Evolutionary conservation across 2,888 invertebrate genomes (phyloP).

Genomic region (Drosophila buzzatii): DNA sequence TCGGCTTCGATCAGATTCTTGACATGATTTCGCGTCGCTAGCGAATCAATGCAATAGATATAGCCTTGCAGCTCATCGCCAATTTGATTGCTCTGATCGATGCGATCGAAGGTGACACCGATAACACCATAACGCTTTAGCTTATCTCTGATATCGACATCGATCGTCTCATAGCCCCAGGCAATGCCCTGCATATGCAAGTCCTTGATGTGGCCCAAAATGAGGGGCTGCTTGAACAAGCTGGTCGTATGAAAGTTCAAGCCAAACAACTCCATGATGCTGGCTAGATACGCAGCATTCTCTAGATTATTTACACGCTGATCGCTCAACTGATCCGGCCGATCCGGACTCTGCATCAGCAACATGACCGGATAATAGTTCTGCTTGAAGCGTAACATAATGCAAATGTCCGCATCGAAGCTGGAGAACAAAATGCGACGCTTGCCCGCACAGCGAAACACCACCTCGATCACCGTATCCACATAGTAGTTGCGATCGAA

Average conservation of each 20-base stretch:
- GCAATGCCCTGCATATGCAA: conserved; percentile 26
- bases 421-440: conserved; percentile 95
- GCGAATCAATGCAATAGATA: conserved; percentile 56
- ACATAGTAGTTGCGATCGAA: conserved; percentile 96
- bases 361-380: conserved; percentile 98
- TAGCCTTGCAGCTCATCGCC: conserved; percentile 38
- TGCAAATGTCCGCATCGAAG: conserved; percentile 97
- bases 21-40: conserved; percentile 25
- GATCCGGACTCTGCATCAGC: conserved; percentile 89
- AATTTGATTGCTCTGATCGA: conserved; percentile 54
- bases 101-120: conserved; percentile 60
- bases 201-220: conserved; percentile 25
- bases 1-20: conserved; percentile 33
- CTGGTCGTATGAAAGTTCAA: conserved; percentile 95
- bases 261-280: conserved; percentile 92
- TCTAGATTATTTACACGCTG: conserved; percentile 91
- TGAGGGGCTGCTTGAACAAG: conserved; percentile 89
- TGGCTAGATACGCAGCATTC: conserved; percentile 91
- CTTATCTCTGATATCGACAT: background rate
- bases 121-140: conserved; percentile 40
- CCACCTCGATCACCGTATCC: conserved; percentile 87
- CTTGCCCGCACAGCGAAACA: conserved; percentile 89
- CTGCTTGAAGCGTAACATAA: conserved; percentile 96
- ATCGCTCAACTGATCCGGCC: conserved; percentile 92
- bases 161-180: conserved; percentile 42